phyloP scores from a whole-genome alignment of 2,113 vertebrate genomes.

The Misgurnus mizolepis region DNA sequence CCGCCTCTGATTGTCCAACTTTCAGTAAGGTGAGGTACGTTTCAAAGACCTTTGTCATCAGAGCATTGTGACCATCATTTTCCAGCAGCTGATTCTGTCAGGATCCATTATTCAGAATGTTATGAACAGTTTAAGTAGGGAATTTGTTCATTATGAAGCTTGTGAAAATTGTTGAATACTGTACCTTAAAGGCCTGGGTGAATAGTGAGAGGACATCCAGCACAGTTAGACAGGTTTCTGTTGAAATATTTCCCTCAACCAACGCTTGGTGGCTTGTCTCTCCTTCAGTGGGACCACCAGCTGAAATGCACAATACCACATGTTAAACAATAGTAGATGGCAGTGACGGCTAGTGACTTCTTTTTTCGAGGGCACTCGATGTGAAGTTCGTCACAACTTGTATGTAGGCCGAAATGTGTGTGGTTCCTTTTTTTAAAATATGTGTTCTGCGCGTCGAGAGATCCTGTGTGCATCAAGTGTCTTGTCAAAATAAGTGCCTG shows the following conservation, averaged over 20 bases:
- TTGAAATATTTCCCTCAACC: conserved; percentile 90
- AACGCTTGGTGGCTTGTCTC: conserved; percentile 91
- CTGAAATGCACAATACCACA: conserved; percentile 59
- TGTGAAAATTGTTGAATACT: not conserved
- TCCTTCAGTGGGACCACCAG: conserved; percentile 83
- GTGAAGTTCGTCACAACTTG: too few species aligned
- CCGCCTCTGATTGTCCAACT: conserved; percentile 88
- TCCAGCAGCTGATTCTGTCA: conserved; percentile 88
- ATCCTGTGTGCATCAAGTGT: too few species aligned
- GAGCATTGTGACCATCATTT: conserved; percentile 88
- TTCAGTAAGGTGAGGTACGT: conserved; percentile 92
- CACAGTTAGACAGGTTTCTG: conserved; percentile 87
- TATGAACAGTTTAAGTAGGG: too few species aligned
- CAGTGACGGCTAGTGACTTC: too few species aligned
- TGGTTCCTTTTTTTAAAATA: too few species aligned
- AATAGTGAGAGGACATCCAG: conserved; percentile 91
- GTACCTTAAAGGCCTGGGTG: conserved; percentile 92
- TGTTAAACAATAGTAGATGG: not conserved
- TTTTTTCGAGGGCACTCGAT: too few species aligned
- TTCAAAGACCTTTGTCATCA: conserved; percentile 97
- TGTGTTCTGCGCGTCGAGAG: too few species aligned
- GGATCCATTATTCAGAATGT: not conserved
- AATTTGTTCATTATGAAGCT: too few species aligned
- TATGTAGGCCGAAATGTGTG: too few species aligned
- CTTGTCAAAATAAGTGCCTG: too few species aligned